Percentiles rank a stretch among this genome's conserved stretches.
Evolutionary conservation across 2,113 vertebrate species (phyloP).

Genomic region (Condylura cristata): DNA sequence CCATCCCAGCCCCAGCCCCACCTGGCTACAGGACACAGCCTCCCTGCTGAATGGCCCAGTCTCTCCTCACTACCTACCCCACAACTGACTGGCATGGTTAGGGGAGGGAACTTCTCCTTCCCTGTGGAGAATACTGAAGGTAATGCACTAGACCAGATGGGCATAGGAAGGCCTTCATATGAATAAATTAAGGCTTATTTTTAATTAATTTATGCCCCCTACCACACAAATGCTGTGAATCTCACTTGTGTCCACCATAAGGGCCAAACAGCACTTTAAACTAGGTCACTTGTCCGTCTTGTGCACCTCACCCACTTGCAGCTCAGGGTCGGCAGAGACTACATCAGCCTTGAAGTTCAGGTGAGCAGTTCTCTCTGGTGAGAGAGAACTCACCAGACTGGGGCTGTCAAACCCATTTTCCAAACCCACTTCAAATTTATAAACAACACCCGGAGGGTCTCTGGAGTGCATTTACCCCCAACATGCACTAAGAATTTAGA

Average conservation of each 20-base stretch:
- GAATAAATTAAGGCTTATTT: too few species aligned
- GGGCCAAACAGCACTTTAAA: background rate
- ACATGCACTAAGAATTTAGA: background rate
- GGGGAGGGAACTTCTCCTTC: too few species aligned
- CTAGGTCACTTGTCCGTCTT: background rate
- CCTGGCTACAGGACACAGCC: too few species aligned
- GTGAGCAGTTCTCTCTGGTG: background rate
- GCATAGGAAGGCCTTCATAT: too few species aligned
- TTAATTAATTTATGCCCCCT: too few species aligned
- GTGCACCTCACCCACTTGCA: background rate
- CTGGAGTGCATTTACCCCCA: background rate
- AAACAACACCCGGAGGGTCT: background rate
- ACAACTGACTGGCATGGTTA: too few species aligned
- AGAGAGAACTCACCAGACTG: too few species aligned
- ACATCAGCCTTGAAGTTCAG: background rate
- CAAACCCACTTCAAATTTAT: background rate
- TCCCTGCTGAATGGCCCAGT: background rate
- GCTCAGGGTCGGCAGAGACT: background rate
- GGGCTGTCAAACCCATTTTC: background rate
- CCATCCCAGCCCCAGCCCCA: background rate
- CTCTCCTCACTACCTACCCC: background rate
- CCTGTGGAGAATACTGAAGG: too few species aligned
- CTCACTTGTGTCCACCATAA: background rate
- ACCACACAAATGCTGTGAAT: too few species aligned
- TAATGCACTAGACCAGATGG: too few species aligned